Evolutionary conservation across 1,140 invertebrate species (phyloP).

Genomic region (Drosophila busckii): DNA sequence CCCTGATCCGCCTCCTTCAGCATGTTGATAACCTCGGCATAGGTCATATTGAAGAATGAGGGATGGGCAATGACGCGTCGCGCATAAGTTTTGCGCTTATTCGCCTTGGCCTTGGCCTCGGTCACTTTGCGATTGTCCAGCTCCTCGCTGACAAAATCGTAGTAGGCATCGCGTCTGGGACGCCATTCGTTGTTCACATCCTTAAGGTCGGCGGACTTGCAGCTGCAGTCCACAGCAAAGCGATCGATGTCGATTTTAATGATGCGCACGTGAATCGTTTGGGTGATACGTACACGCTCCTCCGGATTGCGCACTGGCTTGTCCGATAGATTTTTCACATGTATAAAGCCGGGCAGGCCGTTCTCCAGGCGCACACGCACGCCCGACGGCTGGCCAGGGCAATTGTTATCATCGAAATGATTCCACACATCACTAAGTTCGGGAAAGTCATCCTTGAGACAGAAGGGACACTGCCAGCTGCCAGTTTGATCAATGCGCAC

Average conservation of each 20-base stretch:
- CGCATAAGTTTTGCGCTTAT: slow-evolving; percentile 87
- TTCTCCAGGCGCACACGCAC: slow-evolving; percentile 95
- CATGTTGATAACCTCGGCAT: slow-evolving; percentile 93
- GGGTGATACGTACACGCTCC: slow-evolving; percentile 91
- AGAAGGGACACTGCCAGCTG: slow-evolving; percentile 98
- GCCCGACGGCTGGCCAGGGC: slow-evolving; percentile 96
- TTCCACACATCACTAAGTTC: slow-evolving; percentile 98
- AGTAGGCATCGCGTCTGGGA: slow-evolving; percentile 93
- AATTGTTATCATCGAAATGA: slow-evolving; percentile 97
- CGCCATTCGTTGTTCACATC: slow-evolving; percentile 96
- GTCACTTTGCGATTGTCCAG: slow-evolving; percentile 87
- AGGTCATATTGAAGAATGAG: slow-evolving; percentile 97
- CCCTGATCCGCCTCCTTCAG: slow-evolving; percentile 96
- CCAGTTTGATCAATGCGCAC: slow-evolving; percentile 90
- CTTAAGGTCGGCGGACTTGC: slow-evolving; percentile 93
- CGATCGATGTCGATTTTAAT: slow-evolving; percentile 97
- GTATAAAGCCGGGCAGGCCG: slow-evolving; percentile 95
- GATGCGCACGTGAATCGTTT: slow-evolving; percentile 95
- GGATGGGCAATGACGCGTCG: slow-evolving; percentile 99
- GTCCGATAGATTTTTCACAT: slow-evolving; percentile 96
- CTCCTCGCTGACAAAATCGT: slow-evolving; percentile 93
- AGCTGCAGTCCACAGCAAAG: slow-evolving; percentile 96
- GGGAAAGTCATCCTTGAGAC: slow-evolving; percentile 95
- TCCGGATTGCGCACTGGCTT: slow-evolving; percentile 95
- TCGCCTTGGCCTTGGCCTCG: slow-evolving; percentile 89